Percentiles rank a stretch among this genome's conserved stretches.
Evolutionary conservation across 2,888 invertebrate genomes (phyloP).

Genomic region (Mantis religiosa): DNA sequence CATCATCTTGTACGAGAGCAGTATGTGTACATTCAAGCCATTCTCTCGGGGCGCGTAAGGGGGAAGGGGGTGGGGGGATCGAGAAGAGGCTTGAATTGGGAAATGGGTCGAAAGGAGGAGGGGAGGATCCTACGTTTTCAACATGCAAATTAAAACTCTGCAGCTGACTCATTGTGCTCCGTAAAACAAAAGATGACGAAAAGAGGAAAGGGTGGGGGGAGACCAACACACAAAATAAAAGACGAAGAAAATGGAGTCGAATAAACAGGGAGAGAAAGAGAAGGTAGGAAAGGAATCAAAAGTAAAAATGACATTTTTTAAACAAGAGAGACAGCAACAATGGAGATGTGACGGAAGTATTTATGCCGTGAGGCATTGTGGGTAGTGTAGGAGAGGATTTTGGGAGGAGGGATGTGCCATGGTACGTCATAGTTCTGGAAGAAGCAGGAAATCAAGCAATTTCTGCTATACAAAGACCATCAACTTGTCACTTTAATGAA

Average conservation of each 20-base stretch:
- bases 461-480: neutral
- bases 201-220: neutral
- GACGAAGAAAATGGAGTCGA: neutral
- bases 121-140: neutral
- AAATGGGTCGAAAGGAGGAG: neutral
- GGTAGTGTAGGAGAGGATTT: neutral
- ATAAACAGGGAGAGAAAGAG: neutral
- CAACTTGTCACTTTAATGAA: too few relatives aligned
- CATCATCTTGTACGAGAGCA: neutral
- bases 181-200: neutral
- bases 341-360: neutral
- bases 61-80: neutral
- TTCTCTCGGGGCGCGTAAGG: neutral
- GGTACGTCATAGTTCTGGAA: neutral
- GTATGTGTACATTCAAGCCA: neutral
- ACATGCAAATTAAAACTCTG: slow-evolving; percentile 1
- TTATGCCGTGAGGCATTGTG: neutral
- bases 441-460: neutral
- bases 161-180: neutral
- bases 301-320: neutral
- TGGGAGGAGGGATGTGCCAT: neutral
- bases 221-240: slow-evolving; percentile 2
- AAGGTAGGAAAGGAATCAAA: neutral
- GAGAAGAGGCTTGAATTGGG: neutral
- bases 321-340: neutral